Conservation (phyloP, 2,888 invertebrate genomes). For the Liposcelis brunnea region DNA sequence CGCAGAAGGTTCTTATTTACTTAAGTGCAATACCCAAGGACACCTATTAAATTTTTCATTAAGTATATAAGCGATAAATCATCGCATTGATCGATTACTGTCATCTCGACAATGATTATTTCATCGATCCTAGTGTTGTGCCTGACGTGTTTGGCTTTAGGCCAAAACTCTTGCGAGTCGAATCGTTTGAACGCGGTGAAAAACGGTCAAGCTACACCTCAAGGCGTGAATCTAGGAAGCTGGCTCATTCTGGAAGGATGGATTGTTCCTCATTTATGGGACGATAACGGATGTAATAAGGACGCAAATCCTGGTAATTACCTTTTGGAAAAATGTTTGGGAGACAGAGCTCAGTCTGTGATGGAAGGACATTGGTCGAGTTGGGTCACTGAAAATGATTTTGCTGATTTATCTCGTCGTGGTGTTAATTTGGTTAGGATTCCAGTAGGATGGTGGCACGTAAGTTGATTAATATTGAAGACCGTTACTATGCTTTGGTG, state of each 20-base stretch:
- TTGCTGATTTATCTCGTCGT: slow-evolving; percentile 1
- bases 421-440: background rate
- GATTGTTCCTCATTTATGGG: background rate
- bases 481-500: too few relatives aligned
- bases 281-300: slow-evolving; percentile 1
- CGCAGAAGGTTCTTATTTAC: too few relatives aligned
- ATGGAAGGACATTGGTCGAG: slow-evolving; percentile 1
- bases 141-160: too few relatives aligned
- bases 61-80: too few relatives aligned
- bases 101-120: too few relatives aligned
- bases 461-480: too few relatives aligned
- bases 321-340: slow-evolving; percentile 4
- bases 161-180: background rate
- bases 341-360: background rate
- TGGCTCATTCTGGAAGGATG: slow-evolving; percentile 4
- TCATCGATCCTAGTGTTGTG: too few relatives aligned
- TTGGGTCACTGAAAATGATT: slow-evolving; percentile 3
- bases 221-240: slow-evolving; percentile 1
- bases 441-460: slow-evolving; percentile 5
- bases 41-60: too few relatives aligned
- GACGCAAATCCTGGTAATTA: background rate
- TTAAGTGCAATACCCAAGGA: too few relatives aligned
- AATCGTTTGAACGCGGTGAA: slow-evolving; percentile 3
- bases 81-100: too few relatives aligned
- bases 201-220: background rate